phyloP scores from a whole-genome alignment of 1,140 invertebrate genomes.

The Saccostrea cuccullata region DNA sequence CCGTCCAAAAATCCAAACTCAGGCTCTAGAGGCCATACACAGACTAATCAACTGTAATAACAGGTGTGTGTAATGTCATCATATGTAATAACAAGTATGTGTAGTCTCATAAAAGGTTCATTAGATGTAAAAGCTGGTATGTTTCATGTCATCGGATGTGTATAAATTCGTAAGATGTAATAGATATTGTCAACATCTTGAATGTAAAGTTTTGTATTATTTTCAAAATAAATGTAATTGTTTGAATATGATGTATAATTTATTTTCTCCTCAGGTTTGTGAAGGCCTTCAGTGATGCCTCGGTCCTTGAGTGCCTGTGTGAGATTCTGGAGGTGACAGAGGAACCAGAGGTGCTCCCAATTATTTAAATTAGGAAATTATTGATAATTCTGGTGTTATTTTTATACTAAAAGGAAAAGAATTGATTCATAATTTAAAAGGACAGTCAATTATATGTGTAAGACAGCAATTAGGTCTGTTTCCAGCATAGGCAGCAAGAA shows the following conservation, averaged over 20 bases:
- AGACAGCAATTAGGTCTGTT: too few species aligned
- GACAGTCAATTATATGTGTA: too few species aligned
- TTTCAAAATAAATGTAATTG: too few species aligned
- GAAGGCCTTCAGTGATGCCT: slow-evolving; percentile 42
- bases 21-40: slow-evolving; percentile 45
- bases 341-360: slow-evolving; percentile 6
- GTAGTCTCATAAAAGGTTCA: too few species aligned
- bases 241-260: background rate
- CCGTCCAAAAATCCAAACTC: slow-evolving; percentile 45
- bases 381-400: background rate
- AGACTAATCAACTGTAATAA: slow-evolving; percentile 46
- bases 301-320: slow-evolving; percentile 42
- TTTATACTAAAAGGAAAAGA: background rate
- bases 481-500: too few species aligned
- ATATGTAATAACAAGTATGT: too few species aligned
- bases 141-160: too few species aligned
- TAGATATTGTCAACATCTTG: too few species aligned
- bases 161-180: too few species aligned
- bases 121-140: too few species aligned
- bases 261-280: slow-evolving; percentile 43
- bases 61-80: slow-evolving; percentile 24
- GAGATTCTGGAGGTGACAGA: slow-evolving; percentile 44
- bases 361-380: too few species aligned
- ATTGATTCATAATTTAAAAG: background rate
- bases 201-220: too few species aligned